These are phyloP conservation scores for Dolichoris vasculosae DNA, from an alignment of 1,140 invertebrate genomes.

Conservation along the genomic window DNA sequence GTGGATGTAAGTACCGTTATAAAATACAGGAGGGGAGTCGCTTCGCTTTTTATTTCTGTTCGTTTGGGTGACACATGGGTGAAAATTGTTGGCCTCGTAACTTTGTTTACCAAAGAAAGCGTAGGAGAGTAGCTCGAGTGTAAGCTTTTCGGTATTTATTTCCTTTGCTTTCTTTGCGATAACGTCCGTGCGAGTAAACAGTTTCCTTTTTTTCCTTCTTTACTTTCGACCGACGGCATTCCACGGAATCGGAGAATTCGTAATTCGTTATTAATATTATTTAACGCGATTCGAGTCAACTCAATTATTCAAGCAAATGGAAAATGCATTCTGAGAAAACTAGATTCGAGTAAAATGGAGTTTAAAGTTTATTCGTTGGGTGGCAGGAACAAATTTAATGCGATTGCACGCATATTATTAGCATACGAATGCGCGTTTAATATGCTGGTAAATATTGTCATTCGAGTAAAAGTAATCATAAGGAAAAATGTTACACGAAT, in stretches of 20 bases:
- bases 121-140: background rate
- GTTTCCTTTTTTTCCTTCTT: background rate
- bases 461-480: background rate
- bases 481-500: background rate
- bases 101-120: background rate
- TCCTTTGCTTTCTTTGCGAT: background rate
- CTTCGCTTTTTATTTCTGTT: background rate
- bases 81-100: background rate
- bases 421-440: background rate
- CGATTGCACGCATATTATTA: background rate
- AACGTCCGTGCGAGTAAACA: background rate
- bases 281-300: background rate
- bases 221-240: background rate
- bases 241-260: background rate
- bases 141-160: background rate
- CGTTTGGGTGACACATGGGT: background rate
- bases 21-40: background rate
- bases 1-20: background rate
- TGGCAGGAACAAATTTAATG: background rate
- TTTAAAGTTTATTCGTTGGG: background rate
- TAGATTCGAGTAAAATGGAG: background rate
- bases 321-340: background rate
- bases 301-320: background rate
- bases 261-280: background rate
- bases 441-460: background rate